Base-by-base conservation (phyloP, 1,140 invertebrate genomes). In the Carcinoscorpius rotundicauda region DNA sequence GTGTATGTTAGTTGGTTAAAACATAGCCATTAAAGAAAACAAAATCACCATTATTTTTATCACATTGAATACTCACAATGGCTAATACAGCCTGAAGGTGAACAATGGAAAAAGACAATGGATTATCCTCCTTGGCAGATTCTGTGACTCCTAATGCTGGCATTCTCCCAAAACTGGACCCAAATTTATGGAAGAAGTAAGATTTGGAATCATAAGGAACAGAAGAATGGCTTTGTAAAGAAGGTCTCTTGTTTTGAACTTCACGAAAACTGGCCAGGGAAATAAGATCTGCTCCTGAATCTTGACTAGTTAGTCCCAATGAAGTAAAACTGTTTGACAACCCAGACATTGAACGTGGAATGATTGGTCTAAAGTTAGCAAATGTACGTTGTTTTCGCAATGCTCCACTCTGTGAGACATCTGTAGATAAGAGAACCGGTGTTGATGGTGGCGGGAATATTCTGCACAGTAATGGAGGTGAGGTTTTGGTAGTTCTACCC, bases 171-270 rank as follows among this genome's bases (percentile, higher is more conserved):
- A 97, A 97, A 74, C 88, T 93, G 0, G 93, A 95, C 29, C 93
- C 93, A 73, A 89, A 91, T 72, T 92, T 91, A 60, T 87, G 85
- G 72, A 97, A 97, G 76, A 93, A 94, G 75, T 93, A 88, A 6
- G 84, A 86, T 0, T 85, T 85, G 3, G 88, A 84, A 78, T 94
- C 89, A 70, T 88, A 88, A 1, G 77, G 73, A 11, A 77, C 72
- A 5, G 78, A 77, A 53, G 76, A 66, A 62, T 77, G 75, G 51
- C 73, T 73, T 56, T 72, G 68, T 49, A 73, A 58, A 3, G 71
- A 71, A 51, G 63, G 67, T 55, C 67, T 68, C 48, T 72, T 73
- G 61, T 58, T 63, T 51, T 53, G 61, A 5, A 55, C 50, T 51
- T 60, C 66, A 60, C 52, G 57, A 29, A 48, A 53, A 9, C 63